Evolutionary conservation across 2,113 vertebrate species (phyloP), one percentile per base, ranked within the genome.

Genomic region (Trichechus manatus): DNA sequence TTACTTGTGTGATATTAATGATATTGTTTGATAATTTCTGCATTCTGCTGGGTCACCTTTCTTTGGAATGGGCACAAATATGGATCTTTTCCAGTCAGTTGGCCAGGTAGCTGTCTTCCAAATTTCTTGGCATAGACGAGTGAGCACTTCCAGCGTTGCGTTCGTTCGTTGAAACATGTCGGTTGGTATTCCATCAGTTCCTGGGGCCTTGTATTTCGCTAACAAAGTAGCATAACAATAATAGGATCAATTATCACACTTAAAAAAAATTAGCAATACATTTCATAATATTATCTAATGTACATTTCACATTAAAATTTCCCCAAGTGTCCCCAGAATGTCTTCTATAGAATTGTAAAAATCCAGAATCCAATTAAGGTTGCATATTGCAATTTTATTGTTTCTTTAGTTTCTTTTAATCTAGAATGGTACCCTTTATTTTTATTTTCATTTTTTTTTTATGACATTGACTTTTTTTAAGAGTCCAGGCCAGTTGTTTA

Each of bases 201-300:
- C 53, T 56, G 53, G 53, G 4, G 53, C 53, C 11, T 56, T 56
- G 15, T 17, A 56, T 56, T 56, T 56, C 53, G 3, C 53, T 56
- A 56, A 13, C 53, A 56, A 56, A 72, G n/a, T 39, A 72, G n/a
- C 70, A 72, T 39, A 39, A 39, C 31, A 94, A 70, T 78, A 80
- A 94, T 31, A 68, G 56, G 31, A 27, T 77, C 36, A 61, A 61
- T 93, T 80, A 84, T 53, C 53, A 82, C 39, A 47, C 82, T 87
- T 78, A 22, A 33, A 50, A 86, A 88, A 93, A 70, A 42, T 56
- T 72, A 50, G 81, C 50, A 29, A 70, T 5, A 70, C 7, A 50
- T 64, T 92, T 87, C 47, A 47, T 39, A 89, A 86, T 83, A 94
- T 88, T 80, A 89, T 20, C 64, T 70, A 63, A 77, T 64, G 66